These are phyloP conservation scores for Steatocranus sp. DNA, from an alignment of 2,797 vertebrate genomes.

Conservation along the genomic window DNA sequence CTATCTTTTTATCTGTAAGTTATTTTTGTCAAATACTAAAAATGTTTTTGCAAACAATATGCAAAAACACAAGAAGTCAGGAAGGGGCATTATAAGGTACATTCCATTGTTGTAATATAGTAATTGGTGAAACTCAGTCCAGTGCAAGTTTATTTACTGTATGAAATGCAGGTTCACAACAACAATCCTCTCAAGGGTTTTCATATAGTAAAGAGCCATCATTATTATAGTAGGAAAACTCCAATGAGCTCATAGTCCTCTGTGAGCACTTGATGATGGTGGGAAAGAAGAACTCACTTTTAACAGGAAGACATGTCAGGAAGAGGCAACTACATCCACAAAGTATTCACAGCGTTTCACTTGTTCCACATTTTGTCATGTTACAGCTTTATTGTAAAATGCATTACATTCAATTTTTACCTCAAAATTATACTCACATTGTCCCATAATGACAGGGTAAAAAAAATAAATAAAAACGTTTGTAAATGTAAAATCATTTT, in stretches of 20 bases:
- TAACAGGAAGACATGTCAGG: not conserved
- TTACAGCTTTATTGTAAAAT: not conserved
- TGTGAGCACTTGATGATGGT: not conserved
- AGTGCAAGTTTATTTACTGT: not conserved
- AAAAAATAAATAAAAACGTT: fast-evolving
- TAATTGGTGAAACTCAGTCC: not conserved
- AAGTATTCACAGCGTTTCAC: not conserved
- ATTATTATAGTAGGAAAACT: not conserved
- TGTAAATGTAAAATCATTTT: not conserved
- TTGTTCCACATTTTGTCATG: not conserved
- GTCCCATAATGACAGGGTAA: not conserved
- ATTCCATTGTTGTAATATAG: fast-evolving
- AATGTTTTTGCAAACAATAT: not conserved
- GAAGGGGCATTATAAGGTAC: not conserved
- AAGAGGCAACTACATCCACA: not conserved
- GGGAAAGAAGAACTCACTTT: not conserved
- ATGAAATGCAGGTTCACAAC: not conserved
- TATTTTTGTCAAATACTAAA: not conserved
- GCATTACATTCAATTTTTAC: not conserved
- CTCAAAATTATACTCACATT: not conserved
- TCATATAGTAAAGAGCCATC: not conserved
- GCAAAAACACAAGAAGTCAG: not conserved
- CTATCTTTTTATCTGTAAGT: not conserved
- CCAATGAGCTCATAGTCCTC: fast-evolving
- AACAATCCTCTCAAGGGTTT: not conserved